phyloP scores from a whole-genome alignment of 2,797 vertebrate genomes.

The Scomberomorus guttatus region DNA sequence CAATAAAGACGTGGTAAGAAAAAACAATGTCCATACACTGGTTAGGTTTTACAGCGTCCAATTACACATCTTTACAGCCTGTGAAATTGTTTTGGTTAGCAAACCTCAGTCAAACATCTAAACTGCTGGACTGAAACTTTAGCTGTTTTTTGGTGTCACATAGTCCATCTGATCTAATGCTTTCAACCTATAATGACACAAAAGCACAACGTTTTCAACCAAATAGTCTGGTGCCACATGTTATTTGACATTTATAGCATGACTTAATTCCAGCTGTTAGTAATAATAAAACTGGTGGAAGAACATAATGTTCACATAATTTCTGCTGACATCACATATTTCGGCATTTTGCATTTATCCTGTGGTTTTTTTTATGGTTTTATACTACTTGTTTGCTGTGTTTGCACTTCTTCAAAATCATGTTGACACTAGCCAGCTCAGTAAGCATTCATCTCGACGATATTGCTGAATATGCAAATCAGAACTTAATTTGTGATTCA shows the following conservation, averaged over 20 bases:
- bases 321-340: constrained; percentile 4
- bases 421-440: constrained; percentile 13
- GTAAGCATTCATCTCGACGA: constrained; percentile 9
- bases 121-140: background rate
- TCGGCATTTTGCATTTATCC: background rate
- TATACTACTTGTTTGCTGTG: constrained; percentile 8
- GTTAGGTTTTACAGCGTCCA: background rate
- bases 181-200: background rate
- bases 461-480: constrained; percentile 46
- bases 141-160: background rate
- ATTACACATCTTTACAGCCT: background rate
- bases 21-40: background rate
- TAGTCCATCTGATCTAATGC: constrained; percentile 6
- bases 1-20: background rate
- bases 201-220: background rate
- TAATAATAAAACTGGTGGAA: background rate
- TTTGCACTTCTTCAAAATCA: constrained; percentile 27
- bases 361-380: constrained; percentile 10
- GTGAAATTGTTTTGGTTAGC: background rate
- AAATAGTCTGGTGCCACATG: background rate
- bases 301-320: background rate
- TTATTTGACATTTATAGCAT: background rate
- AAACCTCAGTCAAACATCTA: background rate
- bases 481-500: constrained; percentile 15
- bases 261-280: background rate